Evolutionary conservation across 2,888 invertebrate species (phyloP).

Genomic region (Megaustenia siamemsis): DNA sequence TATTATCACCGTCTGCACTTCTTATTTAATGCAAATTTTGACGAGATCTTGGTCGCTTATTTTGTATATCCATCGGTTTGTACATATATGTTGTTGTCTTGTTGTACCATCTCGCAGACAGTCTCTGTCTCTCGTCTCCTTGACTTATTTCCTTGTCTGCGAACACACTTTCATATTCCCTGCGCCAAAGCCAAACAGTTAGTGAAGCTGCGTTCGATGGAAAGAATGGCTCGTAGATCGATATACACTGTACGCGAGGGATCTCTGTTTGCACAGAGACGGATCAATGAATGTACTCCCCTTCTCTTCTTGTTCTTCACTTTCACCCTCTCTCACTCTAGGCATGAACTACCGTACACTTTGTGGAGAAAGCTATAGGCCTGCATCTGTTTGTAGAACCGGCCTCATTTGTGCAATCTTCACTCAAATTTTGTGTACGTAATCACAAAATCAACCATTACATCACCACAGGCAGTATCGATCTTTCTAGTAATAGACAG

Average conservation of each 20-base stretch:
- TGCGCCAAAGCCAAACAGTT: slow-evolving; percentile 16
- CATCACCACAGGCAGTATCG: neutral
- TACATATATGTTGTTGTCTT: neutral
- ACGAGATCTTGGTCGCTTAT: too few relatives aligned
- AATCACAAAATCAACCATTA: neutral
- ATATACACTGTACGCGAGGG: slow-evolving; percentile 44
- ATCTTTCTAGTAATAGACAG: neutral
- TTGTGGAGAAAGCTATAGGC: neutral
- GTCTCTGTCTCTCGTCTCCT: neutral
- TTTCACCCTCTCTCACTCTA: slow-evolving; percentile 47
- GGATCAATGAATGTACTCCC: slow-evolving; percentile 44
- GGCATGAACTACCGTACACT: slow-evolving; percentile 3
- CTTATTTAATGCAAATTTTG: too few relatives aligned
- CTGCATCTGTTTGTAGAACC: neutral
- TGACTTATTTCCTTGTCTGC: slow-evolving; percentile 8
- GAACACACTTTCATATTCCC: neutral
- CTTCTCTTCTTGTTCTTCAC: slow-evolving; percentile 29
- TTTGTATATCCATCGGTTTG: too few relatives aligned
- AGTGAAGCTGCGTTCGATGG: slow-evolving; percentile 23
- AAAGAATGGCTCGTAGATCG: slow-evolving; percentile 34
- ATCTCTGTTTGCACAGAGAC: slow-evolving; percentile 33
- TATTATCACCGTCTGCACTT: too few relatives aligned
- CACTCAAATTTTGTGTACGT: neutral
- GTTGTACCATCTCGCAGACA: neutral
- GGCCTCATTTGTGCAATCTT: neutral